Evolutionary conservation across 2,888 invertebrate species (phyloP).

Genomic region (Hypercompe scribonia): DNA sequence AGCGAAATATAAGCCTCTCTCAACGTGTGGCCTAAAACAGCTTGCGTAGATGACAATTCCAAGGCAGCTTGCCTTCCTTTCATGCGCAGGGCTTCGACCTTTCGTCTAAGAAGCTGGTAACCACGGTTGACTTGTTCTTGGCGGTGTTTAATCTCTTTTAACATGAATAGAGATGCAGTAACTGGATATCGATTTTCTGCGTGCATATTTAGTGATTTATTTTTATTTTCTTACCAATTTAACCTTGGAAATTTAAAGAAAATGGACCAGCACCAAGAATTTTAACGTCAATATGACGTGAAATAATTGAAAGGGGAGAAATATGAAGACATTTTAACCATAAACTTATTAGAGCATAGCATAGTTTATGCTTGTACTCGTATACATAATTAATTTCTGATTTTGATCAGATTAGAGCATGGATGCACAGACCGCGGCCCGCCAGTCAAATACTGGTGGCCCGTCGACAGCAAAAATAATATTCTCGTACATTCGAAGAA

Average conservation of each 20-base stretch:
- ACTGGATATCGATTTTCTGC: slow-evolving; percentile 78
- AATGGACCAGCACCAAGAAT: slow-evolving; percentile 5
- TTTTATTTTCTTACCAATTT: neutral
- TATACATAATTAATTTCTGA: neutral
- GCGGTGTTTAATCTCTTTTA: slow-evolving; percentile 78
- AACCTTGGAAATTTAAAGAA: neutral
- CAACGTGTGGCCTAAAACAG: slow-evolving; percentile 71
- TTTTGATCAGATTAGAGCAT: neutral
- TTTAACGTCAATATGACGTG: slow-evolving; percentile 16
- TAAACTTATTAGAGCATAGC: neutral
- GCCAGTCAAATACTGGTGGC: too few relatives aligned
- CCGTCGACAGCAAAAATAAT: too few relatives aligned
- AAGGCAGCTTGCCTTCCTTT: slow-evolving; percentile 72
- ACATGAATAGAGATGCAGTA: slow-evolving; percentile 78
- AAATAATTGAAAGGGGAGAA: slow-evolving; percentile 5
- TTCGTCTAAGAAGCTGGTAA: slow-evolving; percentile 73
- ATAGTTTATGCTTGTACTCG: neutral
- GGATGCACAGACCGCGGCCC: too few relatives aligned
- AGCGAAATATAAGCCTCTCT: slow-evolving; percentile 79
- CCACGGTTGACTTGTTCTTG: slow-evolving; percentile 77
- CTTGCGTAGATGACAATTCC: slow-evolving; percentile 73
- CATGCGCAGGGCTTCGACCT: slow-evolving; percentile 75
- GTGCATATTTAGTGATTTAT: slow-evolving; percentile 65
- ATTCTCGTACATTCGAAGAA: too few relatives aligned
- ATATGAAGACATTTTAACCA: neutral